Percentiles rank a stretch among this genome's conserved stretches.
These are phyloP conservation scores for Panthera uncia DNA, from an alignment of 2,113 vertebrate genomes.

Conservation along the genomic window DNA sequence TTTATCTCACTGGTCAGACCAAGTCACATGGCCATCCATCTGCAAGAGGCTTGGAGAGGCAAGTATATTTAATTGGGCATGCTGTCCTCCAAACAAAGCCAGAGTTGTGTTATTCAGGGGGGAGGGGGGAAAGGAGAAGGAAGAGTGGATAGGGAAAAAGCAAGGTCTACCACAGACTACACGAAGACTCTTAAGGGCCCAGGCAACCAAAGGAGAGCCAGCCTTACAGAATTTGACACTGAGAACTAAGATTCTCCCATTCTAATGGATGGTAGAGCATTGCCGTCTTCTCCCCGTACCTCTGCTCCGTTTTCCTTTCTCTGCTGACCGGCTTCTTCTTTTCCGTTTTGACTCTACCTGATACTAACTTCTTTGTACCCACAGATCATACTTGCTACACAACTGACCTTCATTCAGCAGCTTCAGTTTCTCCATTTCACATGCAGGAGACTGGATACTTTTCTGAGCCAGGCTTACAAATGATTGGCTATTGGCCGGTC, in stretches of 20 bases:
- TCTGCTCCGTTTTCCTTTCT: neutral
- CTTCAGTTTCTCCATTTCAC: neutral
- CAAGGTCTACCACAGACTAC: neutral
- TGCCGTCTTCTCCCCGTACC: neutral
- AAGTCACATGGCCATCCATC: neutral
- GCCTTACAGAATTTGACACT: neutral
- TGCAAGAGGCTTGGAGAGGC: neutral
- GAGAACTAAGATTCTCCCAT: neutral
- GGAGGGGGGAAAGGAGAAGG: neutral
- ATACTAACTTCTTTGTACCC: neutral
- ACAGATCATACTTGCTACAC: neutral
- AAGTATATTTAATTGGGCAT: neutral
- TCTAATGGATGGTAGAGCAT: neutral
- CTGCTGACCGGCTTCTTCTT: neutral
- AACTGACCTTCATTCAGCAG: neutral
- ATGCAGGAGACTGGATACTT: neutral
- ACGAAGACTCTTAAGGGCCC: neutral
- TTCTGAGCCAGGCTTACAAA: neutral
- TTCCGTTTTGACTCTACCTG: neutral
- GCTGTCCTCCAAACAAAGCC: neutral
- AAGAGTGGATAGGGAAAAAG: neutral
- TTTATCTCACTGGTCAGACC: neutral
- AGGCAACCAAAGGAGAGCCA: neutral
- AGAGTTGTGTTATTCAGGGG: neutral
- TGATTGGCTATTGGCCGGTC: neutral